Evolutionary conservation across 2,113 vertebrate genomes (phyloP).

Genomic region (Dipodomys spectabilis): DNA sequence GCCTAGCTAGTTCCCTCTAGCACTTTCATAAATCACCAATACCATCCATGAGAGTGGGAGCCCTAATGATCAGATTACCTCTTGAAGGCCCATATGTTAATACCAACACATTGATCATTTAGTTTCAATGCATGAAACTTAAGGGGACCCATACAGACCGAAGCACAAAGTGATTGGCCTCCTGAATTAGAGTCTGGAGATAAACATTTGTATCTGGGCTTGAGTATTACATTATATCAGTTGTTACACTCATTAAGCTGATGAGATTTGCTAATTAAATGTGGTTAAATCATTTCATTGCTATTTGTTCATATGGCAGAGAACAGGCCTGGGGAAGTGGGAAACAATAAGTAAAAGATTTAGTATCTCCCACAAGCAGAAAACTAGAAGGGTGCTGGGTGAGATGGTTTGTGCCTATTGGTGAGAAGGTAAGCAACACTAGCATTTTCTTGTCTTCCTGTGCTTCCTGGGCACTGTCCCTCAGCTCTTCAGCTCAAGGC

Average conservation of each 20-base stretch:
- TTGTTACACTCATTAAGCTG: not conserved
- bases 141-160: not conserved
- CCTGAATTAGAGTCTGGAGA: not conserved
- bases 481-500: too few species aligned
- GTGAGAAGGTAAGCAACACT: not conserved
- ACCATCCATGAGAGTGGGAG: not conserved
- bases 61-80: not conserved
- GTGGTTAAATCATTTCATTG: too few species aligned
- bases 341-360: not conserved
- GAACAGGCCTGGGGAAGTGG: not conserved
- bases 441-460: not conserved
- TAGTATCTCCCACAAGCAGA: not conserved
- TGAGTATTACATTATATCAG: not conserved
- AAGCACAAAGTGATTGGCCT: not conserved
- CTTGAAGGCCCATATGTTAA: not conserved
- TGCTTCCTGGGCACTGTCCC: too few species aligned
- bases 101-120: not conserved
- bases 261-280: not conserved
- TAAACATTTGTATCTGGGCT: not conserved
- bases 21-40: too few species aligned
- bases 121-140: not conserved
- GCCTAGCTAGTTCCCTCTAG: too few species aligned
- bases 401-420: not conserved
- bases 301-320: not conserved
- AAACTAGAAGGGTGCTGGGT: fast-evolving